phyloP scores from a whole-genome alignment of 2,797 vertebrate genomes.

The Ctenopoma multispine region DNA sequence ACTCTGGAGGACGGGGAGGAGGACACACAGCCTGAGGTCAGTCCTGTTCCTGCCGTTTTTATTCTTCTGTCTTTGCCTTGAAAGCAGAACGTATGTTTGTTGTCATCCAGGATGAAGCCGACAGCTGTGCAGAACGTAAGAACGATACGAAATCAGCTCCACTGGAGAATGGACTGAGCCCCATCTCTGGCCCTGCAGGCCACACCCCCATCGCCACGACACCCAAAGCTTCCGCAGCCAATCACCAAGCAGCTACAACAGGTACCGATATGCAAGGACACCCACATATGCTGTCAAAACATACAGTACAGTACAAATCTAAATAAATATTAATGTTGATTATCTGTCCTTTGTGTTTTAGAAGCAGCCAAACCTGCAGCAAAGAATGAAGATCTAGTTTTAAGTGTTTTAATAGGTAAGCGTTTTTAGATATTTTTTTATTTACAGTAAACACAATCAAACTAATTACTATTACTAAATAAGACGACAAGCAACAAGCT shows the following conservation, averaged over 20 bases:
- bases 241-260: conserved; percentile 89
- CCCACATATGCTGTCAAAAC: fast-evolving
- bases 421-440: neutral
- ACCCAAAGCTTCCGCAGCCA: conserved; percentile 89
- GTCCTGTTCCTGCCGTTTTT: neutral
- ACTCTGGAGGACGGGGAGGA: conserved; percentile 96
- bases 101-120: conserved; percentile 69
- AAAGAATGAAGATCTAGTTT: conserved; percentile 96
- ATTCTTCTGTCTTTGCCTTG: neutral
- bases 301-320: too few relatives aligned
- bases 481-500: neutral
- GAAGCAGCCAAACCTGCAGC: conserved; percentile 92
- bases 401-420: conserved; percentile 94
- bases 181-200: conserved; percentile 81
- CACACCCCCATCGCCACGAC: conserved; percentile 86
- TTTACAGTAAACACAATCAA: neutral
- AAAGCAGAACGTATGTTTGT: neutral
- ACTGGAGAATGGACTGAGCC: conserved; percentile 94
- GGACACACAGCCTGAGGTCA: conserved; percentile 90
- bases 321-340: neutral
- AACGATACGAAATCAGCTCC: conserved; percentile 88
- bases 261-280: conserved; percentile 73
- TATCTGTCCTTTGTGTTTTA: conserved; percentile 63
- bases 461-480: neutral
- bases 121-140: conserved; percentile 85